Conservation (phyloP, 2,113 vertebrate genomes). For the Heptranchias perlo region DNA sequence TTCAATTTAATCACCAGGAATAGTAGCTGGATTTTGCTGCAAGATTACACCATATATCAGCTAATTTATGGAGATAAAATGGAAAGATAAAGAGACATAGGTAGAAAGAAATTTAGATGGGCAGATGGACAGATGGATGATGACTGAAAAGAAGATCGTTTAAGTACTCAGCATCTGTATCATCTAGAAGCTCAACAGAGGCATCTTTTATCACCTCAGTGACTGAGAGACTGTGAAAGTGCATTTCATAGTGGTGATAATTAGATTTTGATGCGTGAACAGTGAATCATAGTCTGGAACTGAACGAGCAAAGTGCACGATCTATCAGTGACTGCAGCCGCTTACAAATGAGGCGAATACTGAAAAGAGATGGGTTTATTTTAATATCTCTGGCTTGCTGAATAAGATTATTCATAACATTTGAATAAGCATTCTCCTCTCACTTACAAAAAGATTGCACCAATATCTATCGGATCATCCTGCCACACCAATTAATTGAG, state of each 20-base stretch:
- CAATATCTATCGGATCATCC: not conserved
- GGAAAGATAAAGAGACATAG: not conserved
- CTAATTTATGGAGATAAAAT: not conserved
- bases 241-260: constrained; percentile 1
- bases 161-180: constrained; percentile 16
- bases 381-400: not conserved
- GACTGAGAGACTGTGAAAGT: not conserved
- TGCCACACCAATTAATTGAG: not conserved
- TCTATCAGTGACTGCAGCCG: not conserved
- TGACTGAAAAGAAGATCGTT: not conserved
- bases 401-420: not conserved
- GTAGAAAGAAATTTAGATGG: not conserved
- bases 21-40: not conserved
- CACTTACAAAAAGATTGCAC: not conserved
- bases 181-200: not conserved
- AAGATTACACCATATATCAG: not conserved
- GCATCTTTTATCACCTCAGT: not conserved
- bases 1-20: not conserved
- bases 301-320: not conserved
- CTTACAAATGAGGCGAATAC: not conserved
- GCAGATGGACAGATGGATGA: not conserved
- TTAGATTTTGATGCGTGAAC: constrained; percentile 20
- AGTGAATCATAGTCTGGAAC: constrained; percentile 14
- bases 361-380: not conserved
- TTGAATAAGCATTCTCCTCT: not conserved